Evolutionary conservation across 1,140 invertebrate species (phyloP).

Genomic region (Anoplolepis gracilipes): DNA sequence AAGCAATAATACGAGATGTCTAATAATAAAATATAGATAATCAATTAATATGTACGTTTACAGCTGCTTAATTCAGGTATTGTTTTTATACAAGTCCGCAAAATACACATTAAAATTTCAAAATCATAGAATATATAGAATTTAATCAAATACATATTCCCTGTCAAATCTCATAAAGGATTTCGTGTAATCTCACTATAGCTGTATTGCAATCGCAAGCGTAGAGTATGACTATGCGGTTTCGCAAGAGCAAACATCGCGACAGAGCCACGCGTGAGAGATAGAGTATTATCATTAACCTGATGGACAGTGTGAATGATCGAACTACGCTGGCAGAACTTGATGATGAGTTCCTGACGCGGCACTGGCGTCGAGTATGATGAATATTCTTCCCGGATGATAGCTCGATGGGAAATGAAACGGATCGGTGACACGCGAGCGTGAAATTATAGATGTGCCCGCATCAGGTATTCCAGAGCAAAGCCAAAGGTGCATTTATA

Average conservation of each 20-base stretch:
- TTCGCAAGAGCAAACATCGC: conserved; percentile 28
- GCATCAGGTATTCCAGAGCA: conserved; percentile 50
- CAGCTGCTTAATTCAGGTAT: background rate
- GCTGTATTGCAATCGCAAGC: conserved; percentile 28
- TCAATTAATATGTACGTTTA: background rate
- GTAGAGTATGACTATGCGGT: conserved; percentile 10
- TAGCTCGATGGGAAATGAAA: conserved; percentile 59
- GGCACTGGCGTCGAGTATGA: conserved; percentile 52
- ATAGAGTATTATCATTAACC: conserved; percentile 56
- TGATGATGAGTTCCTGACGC: conserved; percentile 57
- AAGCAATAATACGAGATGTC: background rate
- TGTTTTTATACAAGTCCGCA: background rate
- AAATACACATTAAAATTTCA: conserved; percentile 11
- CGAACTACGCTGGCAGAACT: conserved; percentile 19
- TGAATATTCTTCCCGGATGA: conserved; percentile 59
- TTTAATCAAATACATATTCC: conserved; percentile 37
- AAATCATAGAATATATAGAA: conserved; percentile 22
- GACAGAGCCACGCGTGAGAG: conserved; percentile 30
- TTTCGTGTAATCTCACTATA: conserved; percentile 15
- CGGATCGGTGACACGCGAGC: conserved; percentile 57
- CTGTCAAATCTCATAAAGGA: background rate
- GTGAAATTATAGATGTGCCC: conserved; percentile 58
- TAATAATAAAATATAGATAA: background rate
- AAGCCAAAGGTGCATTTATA: conserved; percentile 51
- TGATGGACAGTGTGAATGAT: conserved; percentile 58